phyloP scores from a whole-genome alignment of 2,888 invertebrate species.

The Nebria brevicollis region DNA sequence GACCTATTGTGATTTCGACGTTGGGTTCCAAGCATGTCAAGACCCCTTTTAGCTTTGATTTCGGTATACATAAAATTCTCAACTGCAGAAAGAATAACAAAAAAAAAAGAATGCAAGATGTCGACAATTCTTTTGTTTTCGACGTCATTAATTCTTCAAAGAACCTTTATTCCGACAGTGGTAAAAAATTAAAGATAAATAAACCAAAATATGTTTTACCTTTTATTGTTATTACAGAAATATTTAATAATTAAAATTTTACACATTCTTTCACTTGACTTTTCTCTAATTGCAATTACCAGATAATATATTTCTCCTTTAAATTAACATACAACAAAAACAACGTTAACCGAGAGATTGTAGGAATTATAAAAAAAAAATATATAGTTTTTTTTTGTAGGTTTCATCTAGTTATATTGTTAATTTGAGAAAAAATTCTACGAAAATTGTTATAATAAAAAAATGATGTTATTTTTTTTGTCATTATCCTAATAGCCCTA shows the following conservation, averaged over 20 bases:
- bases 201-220: neutral
- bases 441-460: neutral
- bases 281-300: neutral
- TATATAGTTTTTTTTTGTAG: neutral
- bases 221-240: neutral
- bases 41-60: neutral
- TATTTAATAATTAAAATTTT: neutral
- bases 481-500: neutral
- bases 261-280: neutral
- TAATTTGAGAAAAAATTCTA: neutral
- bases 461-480: neutral
- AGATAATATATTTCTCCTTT: no score
- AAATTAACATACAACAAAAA: no score
- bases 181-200: neutral
- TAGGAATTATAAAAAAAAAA: no score
- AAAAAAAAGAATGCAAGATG: neutral
- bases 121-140: constrained; percentile 1
- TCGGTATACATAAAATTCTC: constrained; percentile 1
- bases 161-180: neutral
- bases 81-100: constrained; percentile 1
- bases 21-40: neutral
- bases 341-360: no score
- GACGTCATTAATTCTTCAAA: neutral
- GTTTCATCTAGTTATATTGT: neutral
- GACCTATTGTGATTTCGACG: neutral